These are phyloP conservation scores for Drosophila pseudotakahashii DNA, from an alignment of 2,888 invertebrate genomes.

Conservation along the genomic window DNA sequence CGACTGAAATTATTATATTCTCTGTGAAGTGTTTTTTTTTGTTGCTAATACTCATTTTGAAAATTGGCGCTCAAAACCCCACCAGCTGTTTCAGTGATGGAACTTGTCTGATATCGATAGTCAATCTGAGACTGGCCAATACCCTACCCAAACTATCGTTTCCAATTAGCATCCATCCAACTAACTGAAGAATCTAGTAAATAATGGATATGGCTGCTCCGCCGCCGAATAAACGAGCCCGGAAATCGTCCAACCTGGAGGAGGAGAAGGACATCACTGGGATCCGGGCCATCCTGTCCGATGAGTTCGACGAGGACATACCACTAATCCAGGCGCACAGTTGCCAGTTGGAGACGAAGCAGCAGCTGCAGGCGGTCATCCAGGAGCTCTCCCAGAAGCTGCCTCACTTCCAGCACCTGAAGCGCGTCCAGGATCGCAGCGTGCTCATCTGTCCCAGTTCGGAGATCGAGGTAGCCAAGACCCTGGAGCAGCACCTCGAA, in stretches of 20 bases:
- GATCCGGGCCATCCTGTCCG: constrained; percentile 86
- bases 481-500: constrained; percentile 84
- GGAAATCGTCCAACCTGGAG: constrained; percentile 6
- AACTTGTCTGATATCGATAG: neutral
- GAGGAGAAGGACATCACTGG: constrained; percentile 23
- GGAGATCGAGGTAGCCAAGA: constrained; percentile 61
- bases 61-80: neutral
- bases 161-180: constrained; percentile 3
- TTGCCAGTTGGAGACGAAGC: constrained; percentile 87
- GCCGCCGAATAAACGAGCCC: constrained; percentile 51
- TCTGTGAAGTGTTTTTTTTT: too few species aligned
- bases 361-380: constrained; percentile 88
- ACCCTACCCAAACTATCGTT: neutral
- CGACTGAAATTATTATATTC: too few species aligned
- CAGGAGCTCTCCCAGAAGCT: constrained; percentile 86
- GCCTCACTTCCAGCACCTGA: constrained; percentile 89
- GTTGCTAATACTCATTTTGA: neutral
- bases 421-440: constrained; percentile 88
- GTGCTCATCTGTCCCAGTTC: constrained; percentile 86
- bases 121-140: neutral
- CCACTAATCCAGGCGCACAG: constrained; percentile 86
- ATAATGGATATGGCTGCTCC: constrained; percentile 33
- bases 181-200: constrained; percentile 1
- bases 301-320: constrained; percentile 85
- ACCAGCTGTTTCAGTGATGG: constrained; percentile 1